A percentile compares a stretch with the other conserved stretches of the same genome.
These are phyloP conservation scores for Emmelina monodactyla DNA, from an alignment of 2,888 invertebrate species.

Conservation along the genomic window DNA sequence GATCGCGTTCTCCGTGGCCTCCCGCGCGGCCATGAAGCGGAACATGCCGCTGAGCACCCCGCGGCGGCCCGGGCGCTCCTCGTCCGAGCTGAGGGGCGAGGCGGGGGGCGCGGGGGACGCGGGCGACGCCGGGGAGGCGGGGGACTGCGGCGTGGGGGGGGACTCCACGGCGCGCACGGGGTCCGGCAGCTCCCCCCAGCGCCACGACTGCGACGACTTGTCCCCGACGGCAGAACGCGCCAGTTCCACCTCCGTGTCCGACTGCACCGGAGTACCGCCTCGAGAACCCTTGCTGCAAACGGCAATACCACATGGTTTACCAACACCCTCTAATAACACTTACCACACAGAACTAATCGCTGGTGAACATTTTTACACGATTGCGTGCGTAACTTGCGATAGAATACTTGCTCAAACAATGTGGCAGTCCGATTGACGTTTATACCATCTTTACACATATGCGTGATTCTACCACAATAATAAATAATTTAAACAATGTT, in stretches of 20 bases:
- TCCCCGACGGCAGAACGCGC: conserved; percentile 49
- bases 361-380: too few species aligned
- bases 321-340: not conserved
- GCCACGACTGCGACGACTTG: conserved; percentile 78
- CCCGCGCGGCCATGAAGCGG: conserved; percentile 78
- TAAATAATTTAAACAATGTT: too few species aligned
- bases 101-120: conserved; percentile 33
- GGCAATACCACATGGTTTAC: too few species aligned
- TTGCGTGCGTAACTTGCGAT: too few species aligned
- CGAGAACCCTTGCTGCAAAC: conserved; percentile 64
- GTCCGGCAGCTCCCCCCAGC: conserved; percentile 87
- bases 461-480: too few species aligned
- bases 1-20: conserved; percentile 67
- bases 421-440: too few species aligned
- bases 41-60: conserved; percentile 93
- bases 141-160: conserved; percentile 22
- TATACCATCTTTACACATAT: too few species aligned
- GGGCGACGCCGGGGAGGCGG: conserved; percentile 25
- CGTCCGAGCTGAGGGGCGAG: conserved; percentile 56
- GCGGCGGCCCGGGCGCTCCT: conserved; percentile 48
- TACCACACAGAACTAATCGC: too few species aligned
- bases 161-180: conserved; percentile 37
- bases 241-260: conserved; percentile 93
- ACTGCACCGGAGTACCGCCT: conserved; percentile 86
- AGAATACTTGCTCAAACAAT: too few species aligned